Evolutionary conservation across 2,888 invertebrate species (phyloP), one percentile per base, ranked within the genome.

Genomic region (Cheilosia pagana): DNA sequence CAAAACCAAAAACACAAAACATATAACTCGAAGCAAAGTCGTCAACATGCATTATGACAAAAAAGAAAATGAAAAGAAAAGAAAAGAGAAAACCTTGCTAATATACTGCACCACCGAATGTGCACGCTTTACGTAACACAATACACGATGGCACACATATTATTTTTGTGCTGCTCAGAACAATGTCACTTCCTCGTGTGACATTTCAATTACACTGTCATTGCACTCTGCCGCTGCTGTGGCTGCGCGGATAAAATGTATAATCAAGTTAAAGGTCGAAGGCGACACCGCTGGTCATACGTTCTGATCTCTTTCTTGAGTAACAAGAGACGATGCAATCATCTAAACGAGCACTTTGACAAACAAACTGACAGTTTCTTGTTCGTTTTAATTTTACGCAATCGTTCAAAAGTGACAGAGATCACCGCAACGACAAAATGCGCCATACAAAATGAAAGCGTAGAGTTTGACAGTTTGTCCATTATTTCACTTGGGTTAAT

Each of bases 181-280:
- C 79, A 85, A 75, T 75, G 70, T 75, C 83, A 79, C 79, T 85
- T 85, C 83, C 83, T 85, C 83, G 70, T 79, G 79, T 75, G 83
- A 78, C 70, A 85, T 75, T 85, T 79, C 79, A 85, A 85, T 79
- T 79, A 57, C 23, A 41, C 60, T 67, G 21, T 39, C 39, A 60
- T 65, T 52, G 57, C 52, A 50, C 35, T 41, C 39, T 10, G 41
- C 7, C 41, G 60, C 48, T 14, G 8, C 25, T 19, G 16, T 23
- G 25, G 60, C 74, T 68, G 31, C 48, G 55, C 35, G 50, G 35
- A 55, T 23, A 14, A 50, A 50, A 70, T 48, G 59, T 39, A 52
- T 65, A 43, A 68, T 62, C 59, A 75, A 79, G 74, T 43, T 71
- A 75, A 68, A 78, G 82, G 82, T 83, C 63, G 63, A 63, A 83